phyloP scores from a whole-genome alignment of 2,113 vertebrate genomes.

The Ammodytes marinus region DNA sequence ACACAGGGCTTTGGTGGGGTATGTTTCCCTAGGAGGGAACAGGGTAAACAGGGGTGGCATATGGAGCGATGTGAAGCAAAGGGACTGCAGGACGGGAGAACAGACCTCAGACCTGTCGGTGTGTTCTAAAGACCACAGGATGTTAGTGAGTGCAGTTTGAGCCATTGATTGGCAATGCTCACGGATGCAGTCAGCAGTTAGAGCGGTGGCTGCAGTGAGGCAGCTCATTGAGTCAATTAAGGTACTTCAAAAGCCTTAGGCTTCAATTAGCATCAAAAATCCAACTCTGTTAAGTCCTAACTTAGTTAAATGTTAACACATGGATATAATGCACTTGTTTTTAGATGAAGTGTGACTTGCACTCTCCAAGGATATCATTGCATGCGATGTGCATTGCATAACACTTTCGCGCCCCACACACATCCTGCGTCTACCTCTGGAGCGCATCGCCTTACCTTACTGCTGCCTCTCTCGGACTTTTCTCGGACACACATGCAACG shows the following conservation, averaged over 20 bases:
- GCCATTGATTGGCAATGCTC: neutral
- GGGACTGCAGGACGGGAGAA: neutral
- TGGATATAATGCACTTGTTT: neutral
- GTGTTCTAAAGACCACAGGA: neutral
- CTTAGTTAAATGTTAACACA: neutral
- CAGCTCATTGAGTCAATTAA: slow-evolving; percentile 9
- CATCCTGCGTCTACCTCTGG: too few species aligned
- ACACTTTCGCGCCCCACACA: too few species aligned
- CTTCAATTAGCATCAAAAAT: neutral
- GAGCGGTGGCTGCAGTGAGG: neutral
- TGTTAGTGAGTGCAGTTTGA: neutral
- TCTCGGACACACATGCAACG: too few species aligned
- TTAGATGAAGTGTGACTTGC: neutral
- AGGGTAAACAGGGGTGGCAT: neutral
- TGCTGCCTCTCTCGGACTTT: too few species aligned
- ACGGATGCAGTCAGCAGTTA: neutral
- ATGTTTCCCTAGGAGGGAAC: neutral
- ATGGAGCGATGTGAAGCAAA: neutral
- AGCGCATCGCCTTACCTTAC: too few species aligned
- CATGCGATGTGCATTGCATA: too few species aligned
- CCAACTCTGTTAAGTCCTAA: neutral
- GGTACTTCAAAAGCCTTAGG: neutral
- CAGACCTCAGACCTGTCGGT: neutral
- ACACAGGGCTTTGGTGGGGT: neutral
- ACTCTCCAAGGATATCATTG: neutral